Percentiles rank a stretch among this genome's conserved stretches.
Conservation (phyloP, 2,888 invertebrate species). For the Eupithecia dodoneata region DNA sequence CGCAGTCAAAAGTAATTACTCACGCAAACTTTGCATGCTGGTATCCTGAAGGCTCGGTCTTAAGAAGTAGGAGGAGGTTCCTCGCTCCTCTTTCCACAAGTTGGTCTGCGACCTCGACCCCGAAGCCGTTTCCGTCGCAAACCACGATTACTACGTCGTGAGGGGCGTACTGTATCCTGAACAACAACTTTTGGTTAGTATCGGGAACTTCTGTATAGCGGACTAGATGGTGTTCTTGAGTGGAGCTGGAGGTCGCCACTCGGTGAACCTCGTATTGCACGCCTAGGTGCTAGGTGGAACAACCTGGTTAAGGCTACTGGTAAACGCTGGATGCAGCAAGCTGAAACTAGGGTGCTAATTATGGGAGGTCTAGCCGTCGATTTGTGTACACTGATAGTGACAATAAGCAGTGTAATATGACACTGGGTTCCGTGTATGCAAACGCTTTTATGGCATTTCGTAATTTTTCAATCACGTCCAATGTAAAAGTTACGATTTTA, state of each 20-base stretch:
- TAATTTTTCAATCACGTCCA: neutral
- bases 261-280: neutral
- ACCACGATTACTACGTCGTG: conserved; percentile 50
- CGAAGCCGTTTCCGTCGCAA: conserved; percentile 49
- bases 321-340: neutral
- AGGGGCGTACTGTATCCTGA: conserved; percentile 49
- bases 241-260: neutral
- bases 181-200: neutral
- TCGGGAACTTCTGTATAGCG: neutral
- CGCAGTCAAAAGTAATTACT: conserved; percentile 33
- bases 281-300: neutral
- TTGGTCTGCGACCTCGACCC: conserved; percentile 52
- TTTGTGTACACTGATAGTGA: neutral
- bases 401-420: neutral
- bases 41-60: conserved; percentile 48
- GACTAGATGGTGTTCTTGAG: neutral
- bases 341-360: neutral
- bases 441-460: no score
- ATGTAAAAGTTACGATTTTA: neutral
- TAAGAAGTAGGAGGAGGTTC: conserved; percentile 50
- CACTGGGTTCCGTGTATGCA: no score
- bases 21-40: conserved; percentile 49
- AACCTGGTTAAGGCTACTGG: neutral
- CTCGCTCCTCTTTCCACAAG: conserved; percentile 51
- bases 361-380: neutral